phyloP scores from a whole-genome alignment of 2,888 invertebrate genomes.

The Fragum fragum region DNA sequence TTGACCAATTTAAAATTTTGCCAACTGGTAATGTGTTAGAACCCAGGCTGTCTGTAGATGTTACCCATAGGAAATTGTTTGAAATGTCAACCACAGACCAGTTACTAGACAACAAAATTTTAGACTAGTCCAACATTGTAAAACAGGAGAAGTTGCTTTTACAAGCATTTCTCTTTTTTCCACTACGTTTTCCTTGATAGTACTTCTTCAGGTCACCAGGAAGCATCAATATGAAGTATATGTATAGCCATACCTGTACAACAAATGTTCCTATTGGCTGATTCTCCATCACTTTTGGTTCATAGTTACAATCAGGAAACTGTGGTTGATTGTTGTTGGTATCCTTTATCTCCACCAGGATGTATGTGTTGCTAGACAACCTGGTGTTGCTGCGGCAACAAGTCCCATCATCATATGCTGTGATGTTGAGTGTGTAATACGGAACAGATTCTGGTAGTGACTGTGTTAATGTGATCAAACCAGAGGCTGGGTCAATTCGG shows the following conservation, averaged over 20 bases:
- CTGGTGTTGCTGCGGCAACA: constrained; percentile 96
- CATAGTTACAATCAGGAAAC: constrained; percentile 97
- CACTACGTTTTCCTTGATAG: no score
- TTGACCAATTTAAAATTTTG: no score
- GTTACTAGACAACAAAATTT: no score
- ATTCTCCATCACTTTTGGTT: constrained; percentile 87
- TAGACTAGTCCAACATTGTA: no score
- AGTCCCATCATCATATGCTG: constrained; percentile 98
- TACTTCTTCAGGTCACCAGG: no score
- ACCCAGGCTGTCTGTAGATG: no score
- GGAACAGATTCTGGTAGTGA: constrained; percentile 76
- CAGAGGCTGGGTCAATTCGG: constrained; percentile 84
- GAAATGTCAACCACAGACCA: no score
- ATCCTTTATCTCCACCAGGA: constrained; percentile 98
- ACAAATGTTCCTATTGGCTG: constrained; percentile 71
- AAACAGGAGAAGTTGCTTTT: no score
- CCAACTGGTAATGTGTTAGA: no score
- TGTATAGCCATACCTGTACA: constrained; percentile 66
- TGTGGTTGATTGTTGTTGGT: constrained; percentile 99
- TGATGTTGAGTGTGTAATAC: constrained; percentile 97
- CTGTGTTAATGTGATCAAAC: constrained; percentile 82
- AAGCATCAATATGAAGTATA: no score
- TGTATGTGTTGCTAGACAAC: constrained; percentile 97
- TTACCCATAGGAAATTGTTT: no score
- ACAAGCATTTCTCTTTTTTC: no score